A percentile compares a stretch with the other conserved stretches of the same genome.
Conservation (phyloP, 2,888 invertebrate genomes). For the Pseudoips prasinana region DNA sequence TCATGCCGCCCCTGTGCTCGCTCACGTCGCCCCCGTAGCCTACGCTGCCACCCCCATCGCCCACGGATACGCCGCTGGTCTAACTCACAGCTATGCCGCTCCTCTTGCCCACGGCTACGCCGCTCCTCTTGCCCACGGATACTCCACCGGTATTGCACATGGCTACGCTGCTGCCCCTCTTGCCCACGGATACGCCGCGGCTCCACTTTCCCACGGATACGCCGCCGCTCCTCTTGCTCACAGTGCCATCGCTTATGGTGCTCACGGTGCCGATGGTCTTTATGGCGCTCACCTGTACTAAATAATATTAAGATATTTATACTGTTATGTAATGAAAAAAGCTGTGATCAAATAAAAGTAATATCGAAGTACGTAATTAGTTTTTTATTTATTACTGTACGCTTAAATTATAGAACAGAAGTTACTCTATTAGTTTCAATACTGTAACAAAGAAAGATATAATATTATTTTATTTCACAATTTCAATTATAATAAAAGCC, state of each 20-base stretch:
- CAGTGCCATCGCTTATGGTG: constrained; percentile 25
- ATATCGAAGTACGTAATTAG: no score
- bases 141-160: constrained; percentile 22
- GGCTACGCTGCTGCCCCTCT: constrained; percentile 23
- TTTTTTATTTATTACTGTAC: no score
- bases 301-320: no score
- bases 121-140: constrained; percentile 22
- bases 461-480: no score
- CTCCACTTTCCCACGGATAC: constrained; percentile 19
- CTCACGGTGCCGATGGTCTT: constrained; percentile 20
- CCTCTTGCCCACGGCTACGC: constrained; percentile 25
- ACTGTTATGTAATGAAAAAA: no score
- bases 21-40: constrained; percentile 41
- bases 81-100: constrained; percentile 32
- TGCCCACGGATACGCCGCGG: constrained; percentile 30
- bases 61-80: constrained; percentile 34
- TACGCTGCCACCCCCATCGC: constrained; percentile 35
- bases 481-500: no score
- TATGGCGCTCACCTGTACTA: constrained; percentile 18
- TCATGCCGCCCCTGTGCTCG: constrained; percentile 51
- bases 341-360: no score
- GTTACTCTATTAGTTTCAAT: no score
- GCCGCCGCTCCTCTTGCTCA: constrained; percentile 1
- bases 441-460: no score
- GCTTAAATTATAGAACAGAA: no score